Conservation (phyloP, 2,888 invertebrate genomes). For the Ophion ventricosus region DNA sequence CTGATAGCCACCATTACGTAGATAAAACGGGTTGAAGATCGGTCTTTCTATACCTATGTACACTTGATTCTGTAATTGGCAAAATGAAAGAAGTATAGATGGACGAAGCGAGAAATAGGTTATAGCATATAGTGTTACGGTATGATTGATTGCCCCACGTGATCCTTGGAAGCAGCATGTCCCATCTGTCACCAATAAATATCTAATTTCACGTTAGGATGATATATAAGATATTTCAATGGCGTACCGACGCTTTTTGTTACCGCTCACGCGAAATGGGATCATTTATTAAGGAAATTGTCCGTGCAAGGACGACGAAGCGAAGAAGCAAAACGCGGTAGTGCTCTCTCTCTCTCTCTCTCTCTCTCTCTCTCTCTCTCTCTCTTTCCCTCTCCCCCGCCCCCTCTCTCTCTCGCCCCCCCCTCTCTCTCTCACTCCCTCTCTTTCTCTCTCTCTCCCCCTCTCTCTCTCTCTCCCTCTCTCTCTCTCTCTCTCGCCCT, state of each 20-base stretch:
- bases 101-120: slow-evolving; percentile 53
- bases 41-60: neutral
- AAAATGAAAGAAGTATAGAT: slow-evolving; percentile 38
- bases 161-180: slow-evolving; percentile 80
- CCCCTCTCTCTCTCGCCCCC: slow-evolving; percentile 2
- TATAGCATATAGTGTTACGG: slow-evolving; percentile 74
- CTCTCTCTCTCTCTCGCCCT: neutral
- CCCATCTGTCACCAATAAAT: slow-evolving; percentile 83
- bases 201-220: slow-evolving; percentile 83
- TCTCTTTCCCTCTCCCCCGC: slow-evolving; percentile 10
- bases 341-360: slow-evolving; percentile 31
- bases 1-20: too few relatives aligned
- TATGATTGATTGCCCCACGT: slow-evolving; percentile 81
- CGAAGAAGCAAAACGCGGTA: slow-evolving; percentile 63
- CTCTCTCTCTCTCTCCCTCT: too few relatives aligned
- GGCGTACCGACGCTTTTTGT: slow-evolving; percentile 72
- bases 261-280: slow-evolving; percentile 78
- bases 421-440: neutral
- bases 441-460: neutral
- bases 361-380: slow-evolving; percentile 42
- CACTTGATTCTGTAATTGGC: slow-evolving; percentile 48
- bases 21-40: neutral
- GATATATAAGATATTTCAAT: slow-evolving; percentile 82
- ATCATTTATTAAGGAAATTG: slow-evolving; percentile 83
- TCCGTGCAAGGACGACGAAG: slow-evolving; percentile 72